Conservation (phyloP, 2,797 vertebrate species). For the Hoplostethus mediterraneus region DNA sequence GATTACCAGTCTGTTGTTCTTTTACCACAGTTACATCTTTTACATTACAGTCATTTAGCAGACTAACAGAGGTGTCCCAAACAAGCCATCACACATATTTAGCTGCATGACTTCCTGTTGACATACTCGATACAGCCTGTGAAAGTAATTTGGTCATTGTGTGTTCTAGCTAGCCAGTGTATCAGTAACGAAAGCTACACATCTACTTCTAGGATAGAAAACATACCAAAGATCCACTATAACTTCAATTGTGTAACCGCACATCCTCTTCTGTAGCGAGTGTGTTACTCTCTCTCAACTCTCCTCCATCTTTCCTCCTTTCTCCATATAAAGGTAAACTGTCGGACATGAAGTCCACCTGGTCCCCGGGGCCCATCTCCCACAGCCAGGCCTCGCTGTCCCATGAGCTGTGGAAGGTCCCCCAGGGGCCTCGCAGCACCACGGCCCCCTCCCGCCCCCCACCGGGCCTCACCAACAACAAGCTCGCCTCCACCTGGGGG, state of each 20-base stretch:
- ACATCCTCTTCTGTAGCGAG: background rate
- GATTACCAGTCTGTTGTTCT: too few relatives aligned
- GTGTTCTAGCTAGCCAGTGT: too few relatives aligned
- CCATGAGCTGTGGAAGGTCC: constrained; percentile 98
- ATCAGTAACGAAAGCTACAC: too few relatives aligned
- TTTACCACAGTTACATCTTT: too few relatives aligned
- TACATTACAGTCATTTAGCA: too few relatives aligned
- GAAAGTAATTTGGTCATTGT: too few relatives aligned
- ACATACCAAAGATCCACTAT: too few relatives aligned
- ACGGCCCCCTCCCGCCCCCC: constrained; percentile 93
- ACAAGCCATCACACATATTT: too few relatives aligned
- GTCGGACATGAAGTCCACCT: constrained; percentile 96
- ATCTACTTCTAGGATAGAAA: too few relatives aligned
- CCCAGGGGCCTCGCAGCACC: constrained; percentile 90
- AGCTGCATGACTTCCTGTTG: too few relatives aligned
- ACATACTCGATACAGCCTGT: too few relatives aligned
- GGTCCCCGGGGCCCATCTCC: constrained; percentile 94
- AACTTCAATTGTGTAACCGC: background rate
- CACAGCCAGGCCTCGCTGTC: constrained; percentile 95
- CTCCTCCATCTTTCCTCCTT: background rate
- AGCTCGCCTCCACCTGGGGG: constrained; percentile 95
- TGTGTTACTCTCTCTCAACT: background rate
- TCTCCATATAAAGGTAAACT: constrained; percentile 89
- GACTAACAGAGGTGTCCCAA: too few relatives aligned
- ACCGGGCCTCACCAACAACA: constrained; percentile 94